Conservation (phyloP, 2,888 invertebrate species). For the Tetragonula carbonaria region DNA sequence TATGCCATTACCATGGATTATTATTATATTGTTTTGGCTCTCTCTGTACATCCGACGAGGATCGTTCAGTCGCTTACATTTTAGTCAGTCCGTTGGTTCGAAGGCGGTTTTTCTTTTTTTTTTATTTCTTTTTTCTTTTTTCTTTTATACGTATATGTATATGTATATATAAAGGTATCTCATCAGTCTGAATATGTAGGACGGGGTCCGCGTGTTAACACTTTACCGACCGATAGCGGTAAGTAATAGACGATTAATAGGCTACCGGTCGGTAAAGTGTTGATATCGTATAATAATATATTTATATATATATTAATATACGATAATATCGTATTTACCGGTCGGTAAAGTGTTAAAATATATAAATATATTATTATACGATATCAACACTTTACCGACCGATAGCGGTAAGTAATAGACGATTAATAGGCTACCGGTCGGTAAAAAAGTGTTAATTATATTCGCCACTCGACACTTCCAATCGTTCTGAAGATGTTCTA, state of each 20-base stretch:
- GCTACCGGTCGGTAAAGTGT: no score
- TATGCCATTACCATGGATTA: conserved; percentile 26
- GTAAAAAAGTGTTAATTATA: background rate
- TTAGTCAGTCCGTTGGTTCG: conserved; percentile 9
- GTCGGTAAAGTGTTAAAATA: no score
- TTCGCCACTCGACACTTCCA: background rate
- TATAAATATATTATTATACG: no score
- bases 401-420: no score
- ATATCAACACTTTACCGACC: no score
- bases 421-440: no score
- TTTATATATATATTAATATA: no score
- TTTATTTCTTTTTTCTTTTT: no score
- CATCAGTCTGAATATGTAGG: conserved; percentile 2
- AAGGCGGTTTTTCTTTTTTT: background rate
- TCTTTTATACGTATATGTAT: background rate
- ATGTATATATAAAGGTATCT: background rate
- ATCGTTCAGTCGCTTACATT: conserved; percentile 1
- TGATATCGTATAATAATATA: no score
- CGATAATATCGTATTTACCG: no score
- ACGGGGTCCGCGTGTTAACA: conserved; percentile 1
- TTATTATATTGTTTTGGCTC: background rate
- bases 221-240: no score
- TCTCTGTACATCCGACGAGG: background rate
- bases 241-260: no score
- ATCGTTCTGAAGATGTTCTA: background rate